Base-by-base conservation (phyloP, 2,888 invertebrate species). In the Alloplasta piceator region DNA sequence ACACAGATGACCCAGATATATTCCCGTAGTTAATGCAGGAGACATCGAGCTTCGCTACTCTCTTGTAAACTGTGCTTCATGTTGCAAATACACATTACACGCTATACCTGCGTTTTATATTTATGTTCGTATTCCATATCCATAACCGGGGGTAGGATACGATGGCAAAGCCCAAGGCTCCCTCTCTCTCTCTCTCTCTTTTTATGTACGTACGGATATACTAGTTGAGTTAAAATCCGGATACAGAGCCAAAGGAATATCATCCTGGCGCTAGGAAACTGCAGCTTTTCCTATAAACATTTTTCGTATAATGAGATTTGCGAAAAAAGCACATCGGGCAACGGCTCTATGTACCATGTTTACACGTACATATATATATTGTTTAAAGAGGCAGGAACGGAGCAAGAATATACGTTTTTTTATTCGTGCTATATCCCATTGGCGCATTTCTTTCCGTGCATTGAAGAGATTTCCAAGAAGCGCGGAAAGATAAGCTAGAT, bases 291-390 rank as follows among this genome's bases (percentile, higher is more conserved):
- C 55, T 64, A 64, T 74, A 67, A 10, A 67, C 60, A 78, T 74
- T 78, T 64, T 70, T 77, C 73, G 48, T 48, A 70, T 77, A 77
- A 81, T 78, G 73, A 81, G 80, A 81, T 81, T 81, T 74, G 73
- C 46, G 64, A 63, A 64, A 81, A 77, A 66, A 50, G 14, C 50
- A 52, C 58, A 12, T n/a, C 39, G 38, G 61, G 64, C 39, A 6
- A 38, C 7, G 36, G 26, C 26, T 26, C 16, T n/a, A 43, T 41
- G 7, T 9, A 52, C 26, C 26, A 38, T 12, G 14, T 26, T 26
- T 26, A 26, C 26, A 26, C 26, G 26, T 26, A 26, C n/a, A n/a
- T 26, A 26, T 2, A 26, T 26, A 26, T 26, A 26, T 26, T 26
- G 26, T 26, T 26, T 1, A 26, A 26, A 26, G 14, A 43, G 4